Conservation (phyloP, 2,797 vertebrate genomes). For the Odontamblyopus lacepedii region DNA sequence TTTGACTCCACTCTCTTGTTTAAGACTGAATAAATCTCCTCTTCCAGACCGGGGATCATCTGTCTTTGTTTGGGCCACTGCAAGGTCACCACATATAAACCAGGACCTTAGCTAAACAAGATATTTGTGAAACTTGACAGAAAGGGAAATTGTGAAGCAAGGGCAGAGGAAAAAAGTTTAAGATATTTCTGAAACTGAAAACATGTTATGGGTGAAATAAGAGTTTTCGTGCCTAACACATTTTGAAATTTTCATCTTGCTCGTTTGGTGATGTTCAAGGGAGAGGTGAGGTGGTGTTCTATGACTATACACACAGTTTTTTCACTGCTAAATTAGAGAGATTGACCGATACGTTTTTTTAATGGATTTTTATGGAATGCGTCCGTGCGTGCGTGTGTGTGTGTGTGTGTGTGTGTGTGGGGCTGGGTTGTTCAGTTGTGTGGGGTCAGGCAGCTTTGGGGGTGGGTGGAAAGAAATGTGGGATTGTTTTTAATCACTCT, state of each 20-base stretch:
- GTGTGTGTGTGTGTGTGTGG: too few species aligned
- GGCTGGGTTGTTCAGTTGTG: too few species aligned
- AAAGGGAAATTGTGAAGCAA: slow-evolving; percentile 1
- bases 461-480: too few species aligned
- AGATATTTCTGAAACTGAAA: neutral
- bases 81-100: slow-evolving; percentile 7
- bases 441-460: too few species aligned
- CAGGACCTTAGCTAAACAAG: neutral
- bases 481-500: too few species aligned
- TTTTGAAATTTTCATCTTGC: neutral
- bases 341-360: too few species aligned
- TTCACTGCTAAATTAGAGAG: neutral
- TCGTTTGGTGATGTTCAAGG: neutral
- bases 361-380: too few species aligned
- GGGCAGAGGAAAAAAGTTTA: slow-evolving; percentile 6
- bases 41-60: slow-evolving; percentile 7
- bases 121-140: slow-evolving; percentile 14
- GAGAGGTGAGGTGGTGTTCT: neutral
- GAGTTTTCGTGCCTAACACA: neutral
- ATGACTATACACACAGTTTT: neutral
- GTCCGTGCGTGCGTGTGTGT: too few species aligned
- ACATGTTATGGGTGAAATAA: neutral
- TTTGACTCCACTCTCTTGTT: slow-evolving; percentile 22
- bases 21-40: slow-evolving; percentile 38
- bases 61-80: neutral